phyloP scores from a whole-genome alignment of 2,888 invertebrate species.

The Melieria picta region DNA sequence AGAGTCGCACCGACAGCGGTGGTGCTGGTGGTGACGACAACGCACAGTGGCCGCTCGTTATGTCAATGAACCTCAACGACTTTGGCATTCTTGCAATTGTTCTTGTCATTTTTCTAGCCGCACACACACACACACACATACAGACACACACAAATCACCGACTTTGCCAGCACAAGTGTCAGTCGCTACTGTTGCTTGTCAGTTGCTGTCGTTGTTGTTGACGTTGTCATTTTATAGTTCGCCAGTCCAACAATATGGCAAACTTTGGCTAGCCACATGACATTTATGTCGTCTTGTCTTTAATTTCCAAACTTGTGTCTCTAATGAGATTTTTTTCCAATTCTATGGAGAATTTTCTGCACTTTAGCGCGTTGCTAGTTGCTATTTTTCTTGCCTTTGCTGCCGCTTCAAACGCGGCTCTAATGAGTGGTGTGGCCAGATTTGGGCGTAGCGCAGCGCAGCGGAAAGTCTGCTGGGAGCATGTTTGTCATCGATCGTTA shows the following conservation, averaged over 20 bases:
- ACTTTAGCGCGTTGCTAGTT: background rate
- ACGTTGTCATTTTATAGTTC: background rate
- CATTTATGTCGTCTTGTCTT: slow-evolving; percentile 6
- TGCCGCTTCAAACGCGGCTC: background rate
- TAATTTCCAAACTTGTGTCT: slow-evolving; percentile 13
- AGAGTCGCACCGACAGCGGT: background rate
- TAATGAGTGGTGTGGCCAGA: slow-evolving; percentile 1
- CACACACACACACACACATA: background rate
- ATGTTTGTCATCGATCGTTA: too few species aligned
- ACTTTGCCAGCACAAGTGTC: background rate
- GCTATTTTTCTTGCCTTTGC: slow-evolving; percentile 8
- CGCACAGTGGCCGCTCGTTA: slow-evolving; percentile 7
- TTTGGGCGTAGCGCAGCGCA: slow-evolving; percentile 1
- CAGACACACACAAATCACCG: background rate
- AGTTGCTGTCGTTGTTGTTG: background rate
- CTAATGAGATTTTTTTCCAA: slow-evolving; percentile 18
- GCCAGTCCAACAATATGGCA: background rate
- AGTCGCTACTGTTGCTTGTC: background rate
- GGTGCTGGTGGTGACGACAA: background rate
- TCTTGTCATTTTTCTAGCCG: background rate
- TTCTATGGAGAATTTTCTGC: slow-evolving; percentile 12
- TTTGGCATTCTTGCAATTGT: slow-evolving; percentile 9
- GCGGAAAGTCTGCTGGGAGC: slow-evolving; percentile 11
- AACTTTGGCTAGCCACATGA: background rate
- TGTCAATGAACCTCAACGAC: slow-evolving; percentile 12